A percentile compares a stretch with the other conserved stretches of the same genome.
These are phyloP conservation scores for Ornithoptera alexandrae DNA, from an alignment of 2,888 invertebrate species.

Conservation along the genomic window DNA sequence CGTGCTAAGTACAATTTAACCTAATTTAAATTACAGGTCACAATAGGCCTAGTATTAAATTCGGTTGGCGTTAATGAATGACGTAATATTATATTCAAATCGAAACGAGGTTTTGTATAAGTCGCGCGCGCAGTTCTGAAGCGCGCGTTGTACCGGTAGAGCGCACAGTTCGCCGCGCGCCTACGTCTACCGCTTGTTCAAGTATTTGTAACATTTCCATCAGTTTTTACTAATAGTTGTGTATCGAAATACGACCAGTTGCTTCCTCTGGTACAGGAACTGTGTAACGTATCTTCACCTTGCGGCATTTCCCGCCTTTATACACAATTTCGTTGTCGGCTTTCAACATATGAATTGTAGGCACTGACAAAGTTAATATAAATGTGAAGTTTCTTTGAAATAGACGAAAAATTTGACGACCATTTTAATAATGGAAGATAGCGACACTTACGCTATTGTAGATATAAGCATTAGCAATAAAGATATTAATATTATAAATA, in stretches of 20 bases:
- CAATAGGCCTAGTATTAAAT: constrained; percentile 34
- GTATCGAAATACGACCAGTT: constrained; percentile 30
- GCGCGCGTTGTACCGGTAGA: constrained; percentile 46
- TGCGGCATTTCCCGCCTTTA: constrained; percentile 41
- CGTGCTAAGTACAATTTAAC: constrained; percentile 16
- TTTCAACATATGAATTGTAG: constrained; percentile 12
- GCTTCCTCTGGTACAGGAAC: constrained; percentile 26
- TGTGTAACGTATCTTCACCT: constrained; percentile 33
- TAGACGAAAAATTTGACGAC: neutral
- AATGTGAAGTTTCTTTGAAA: constrained; percentile 1
- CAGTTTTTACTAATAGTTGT: constrained; percentile 27
- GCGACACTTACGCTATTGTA: constrained; percentile 62
- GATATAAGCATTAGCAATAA: constrained; percentile 62
- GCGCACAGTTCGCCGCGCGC: constrained; percentile 38
- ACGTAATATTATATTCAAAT: constrained; percentile 38
- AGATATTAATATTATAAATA: constrained; percentile 44
- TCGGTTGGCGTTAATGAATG: constrained; percentile 41
- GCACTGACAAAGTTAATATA: constrained; percentile 2
- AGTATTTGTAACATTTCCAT: constrained; percentile 31
- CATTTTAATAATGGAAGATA: constrained; percentile 53
- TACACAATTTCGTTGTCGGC: constrained; percentile 20
- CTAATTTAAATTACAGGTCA: constrained; percentile 29
- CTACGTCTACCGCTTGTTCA: constrained; percentile 35
- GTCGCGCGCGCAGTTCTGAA: constrained; percentile 52
- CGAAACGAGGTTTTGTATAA: constrained; percentile 41